Base-by-base conservation (phyloP, 1,140 invertebrate genomes). In the Zeugodacus cucurbitae region DNA sequence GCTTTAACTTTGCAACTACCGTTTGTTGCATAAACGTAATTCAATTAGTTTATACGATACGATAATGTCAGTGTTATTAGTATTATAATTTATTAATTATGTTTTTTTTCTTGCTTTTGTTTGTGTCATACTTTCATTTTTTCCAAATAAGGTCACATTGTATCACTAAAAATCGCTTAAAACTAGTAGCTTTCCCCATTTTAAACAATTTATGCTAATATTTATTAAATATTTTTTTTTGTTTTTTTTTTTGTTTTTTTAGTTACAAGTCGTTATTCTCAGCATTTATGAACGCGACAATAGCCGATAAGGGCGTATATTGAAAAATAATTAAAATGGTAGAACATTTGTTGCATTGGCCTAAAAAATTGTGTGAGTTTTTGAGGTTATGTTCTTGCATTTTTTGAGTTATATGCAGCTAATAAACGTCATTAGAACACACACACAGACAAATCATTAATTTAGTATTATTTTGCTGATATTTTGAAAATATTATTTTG, bases 121-220 rank as follows among this genome's bases (percentile, higher is more conserved):
- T 70, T 37, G 26, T 54, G 22, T 62, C 58, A 62, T 62, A 62
- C 34, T 70, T 70, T 70, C 26, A 32, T n/a, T 70, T 70, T 70
- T 34, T 70, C 32, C 74, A 82, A 82, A 82, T 82, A 82, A 82
- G 74, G 74, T 82, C 74, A 82, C 74, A 82, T 82, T 82, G 74
- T 82, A 82, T 82, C 74, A 82, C 74, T 82, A 82, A 82, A 82
- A 82, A 82, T 82, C 26, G 3, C 74, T 82, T 82, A 82, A 44
- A 82, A 82, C 74, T 82, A 82, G 22, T 54, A 48, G 41, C 41
- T 82, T 82, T 48, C 37, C 41, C 32, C 41, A 14, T 22, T 48
- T 82, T n/a, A n/a, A n/a, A n/a, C 41, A 48, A 44, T 82, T 48
- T 82, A 82, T 48, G 74, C 41, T 82, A 48, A 48, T 44, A 8